Evolutionary conservation across 2,888 invertebrate genomes (phyloP).

Genomic region (Aporophyla lueneburgensis): DNA sequence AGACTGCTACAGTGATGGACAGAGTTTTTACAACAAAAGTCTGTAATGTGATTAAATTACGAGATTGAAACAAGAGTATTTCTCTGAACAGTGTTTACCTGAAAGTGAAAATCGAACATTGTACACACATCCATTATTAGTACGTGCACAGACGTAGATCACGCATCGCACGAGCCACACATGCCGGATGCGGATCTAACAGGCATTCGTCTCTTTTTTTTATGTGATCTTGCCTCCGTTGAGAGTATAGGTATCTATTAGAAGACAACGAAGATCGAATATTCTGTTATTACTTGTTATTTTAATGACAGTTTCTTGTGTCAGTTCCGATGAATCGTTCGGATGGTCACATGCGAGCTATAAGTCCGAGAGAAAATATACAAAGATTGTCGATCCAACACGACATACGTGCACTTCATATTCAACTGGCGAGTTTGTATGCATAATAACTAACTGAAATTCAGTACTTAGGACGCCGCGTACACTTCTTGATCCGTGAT

Average conservation of each 20-base stretch:
- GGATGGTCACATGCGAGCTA: conserved; percentile 86
- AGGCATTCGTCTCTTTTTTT: conserved; percentile 71
- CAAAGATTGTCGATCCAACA: conserved; percentile 76
- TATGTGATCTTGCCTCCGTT: conserved; percentile 70
- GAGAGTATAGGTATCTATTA: conserved; percentile 74
- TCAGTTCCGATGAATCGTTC: conserved; percentile 88
- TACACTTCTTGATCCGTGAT: conserved; percentile 54
- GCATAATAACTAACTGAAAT: conserved; percentile 66
- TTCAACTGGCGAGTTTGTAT: conserved; percentile 62
- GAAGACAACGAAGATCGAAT: conserved; percentile 76
- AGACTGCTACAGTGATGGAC: not conserved
- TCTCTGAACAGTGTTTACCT: conserved; percentile 70
- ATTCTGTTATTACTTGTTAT: conserved; percentile 83
- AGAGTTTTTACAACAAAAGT: conserved; percentile 10
- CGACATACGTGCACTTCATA: conserved; percentile 71
- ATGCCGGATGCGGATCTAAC: conserved; percentile 69
- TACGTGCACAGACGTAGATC: conserved; percentile 67
- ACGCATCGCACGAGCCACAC: conserved; percentile 76
- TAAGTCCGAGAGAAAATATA: conserved; percentile 81
- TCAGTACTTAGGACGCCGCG: conserved; percentile 53
- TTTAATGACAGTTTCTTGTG: conserved; percentile 87
- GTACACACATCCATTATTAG: conserved; percentile 74
- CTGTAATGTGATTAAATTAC: conserved; percentile 22
- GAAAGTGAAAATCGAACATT: conserved; percentile 87
- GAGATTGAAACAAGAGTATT: conserved; percentile 50